phyloP scores from a whole-genome alignment of 2,888 invertebrate species.

The Leptinotarsa peninsularis region DNA sequence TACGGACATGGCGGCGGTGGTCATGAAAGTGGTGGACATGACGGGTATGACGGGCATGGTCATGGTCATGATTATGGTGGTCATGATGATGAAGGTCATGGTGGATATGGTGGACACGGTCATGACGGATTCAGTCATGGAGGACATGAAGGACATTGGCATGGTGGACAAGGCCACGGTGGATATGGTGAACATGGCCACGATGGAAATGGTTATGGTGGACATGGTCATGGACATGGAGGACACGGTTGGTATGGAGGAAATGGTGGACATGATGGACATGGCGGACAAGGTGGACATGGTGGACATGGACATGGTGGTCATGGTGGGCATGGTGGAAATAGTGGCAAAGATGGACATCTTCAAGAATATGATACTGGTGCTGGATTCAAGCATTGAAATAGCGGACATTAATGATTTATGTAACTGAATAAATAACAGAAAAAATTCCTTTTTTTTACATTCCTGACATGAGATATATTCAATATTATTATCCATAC shows the following conservation, averaged over 20 bases:
- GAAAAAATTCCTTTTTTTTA: too few species aligned
- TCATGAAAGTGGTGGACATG: conserved; percentile 35
- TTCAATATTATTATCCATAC: too few species aligned
- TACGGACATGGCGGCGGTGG: background rate
- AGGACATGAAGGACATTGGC: conserved; percentile 55
- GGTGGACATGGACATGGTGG: conserved; percentile 2
- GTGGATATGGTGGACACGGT: conserved; percentile 59
- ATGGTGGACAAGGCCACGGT: conserved; percentile 52
- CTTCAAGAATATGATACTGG: too few species aligned
- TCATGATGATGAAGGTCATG: conserved; percentile 39
- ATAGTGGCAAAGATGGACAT: background rate
- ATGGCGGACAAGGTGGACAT: background rate
- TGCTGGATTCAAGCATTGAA: too few species aligned
- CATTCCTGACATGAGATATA: too few species aligned
- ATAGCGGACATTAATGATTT: too few species aligned
- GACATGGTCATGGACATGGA: conserved; percentile 37
- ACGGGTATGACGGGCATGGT: conserved; percentile 11
- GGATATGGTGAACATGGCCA: conserved; percentile 50
- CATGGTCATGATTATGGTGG: conserved; percentile 51
- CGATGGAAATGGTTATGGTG: conserved; percentile 48
- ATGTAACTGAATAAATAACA: too few species aligned
- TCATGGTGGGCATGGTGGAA: background rate
- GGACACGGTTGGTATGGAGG: conserved; percentile 32
- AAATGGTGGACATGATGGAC: conserved; percentile 5
- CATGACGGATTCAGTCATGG: conserved; percentile 62